These are phyloP conservation scores for Drosophila quadrilineata DNA, from an alignment of 1,140 invertebrate species.

Conservation along the genomic window DNA sequence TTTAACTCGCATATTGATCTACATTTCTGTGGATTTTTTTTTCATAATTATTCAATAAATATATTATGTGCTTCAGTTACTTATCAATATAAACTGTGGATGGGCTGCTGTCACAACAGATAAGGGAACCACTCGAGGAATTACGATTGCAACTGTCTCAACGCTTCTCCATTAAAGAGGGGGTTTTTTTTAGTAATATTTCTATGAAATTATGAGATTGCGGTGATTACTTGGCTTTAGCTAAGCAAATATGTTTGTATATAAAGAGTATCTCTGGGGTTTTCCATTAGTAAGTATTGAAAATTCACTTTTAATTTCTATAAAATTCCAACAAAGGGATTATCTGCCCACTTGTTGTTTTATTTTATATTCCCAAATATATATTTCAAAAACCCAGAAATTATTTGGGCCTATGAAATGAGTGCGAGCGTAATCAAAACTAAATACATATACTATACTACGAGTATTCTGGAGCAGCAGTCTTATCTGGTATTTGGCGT, in stretches of 20 bases:
- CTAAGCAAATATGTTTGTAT: too few species aligned
- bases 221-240: too few species aligned
- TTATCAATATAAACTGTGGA: constrained; percentile 2
- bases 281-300: constrained; percentile 26
- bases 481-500: constrained; percentile 57
- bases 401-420: constrained; percentile 12
- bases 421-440: constrained; percentile 57
- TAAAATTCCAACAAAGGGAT: constrained; percentile 7
- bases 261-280: constrained; percentile 16
- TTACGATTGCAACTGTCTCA: constrained; percentile 5
- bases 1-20: not conserved
- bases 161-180: not conserved
- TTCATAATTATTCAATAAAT: not conserved
- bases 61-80: not conserved
- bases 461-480: constrained; percentile 33
- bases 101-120: constrained; percentile 15
- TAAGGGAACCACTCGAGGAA: constrained; percentile 26
- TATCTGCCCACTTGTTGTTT: constrained; percentile 1
- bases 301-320: constrained; percentile 31
- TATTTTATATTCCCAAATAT: constrained; percentile 5
- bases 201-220: constrained; percentile 6
- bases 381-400: constrained; percentile 3
- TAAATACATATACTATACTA: too few species aligned
- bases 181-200: constrained; percentile 18
- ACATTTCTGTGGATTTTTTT: not conserved